Percentiles rank a stretch among this genome's conserved stretches.
These are phyloP conservation scores for Pentamera pediparva DNA, from an alignment of 53 echinoderm and acorn worm genomes.

Conservation along the genomic window DNA sequence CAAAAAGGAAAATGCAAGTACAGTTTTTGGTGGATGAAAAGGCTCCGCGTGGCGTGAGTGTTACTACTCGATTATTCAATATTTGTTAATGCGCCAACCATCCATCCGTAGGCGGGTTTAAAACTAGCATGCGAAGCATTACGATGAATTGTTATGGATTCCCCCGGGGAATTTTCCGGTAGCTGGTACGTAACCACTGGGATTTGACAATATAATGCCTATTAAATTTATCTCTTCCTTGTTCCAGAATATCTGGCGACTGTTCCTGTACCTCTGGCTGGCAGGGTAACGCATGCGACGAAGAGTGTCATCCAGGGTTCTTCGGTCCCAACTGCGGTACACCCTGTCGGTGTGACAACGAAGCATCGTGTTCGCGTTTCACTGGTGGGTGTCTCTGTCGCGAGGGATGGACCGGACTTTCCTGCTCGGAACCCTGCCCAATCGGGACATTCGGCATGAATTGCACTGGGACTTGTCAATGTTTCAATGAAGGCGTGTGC, in stretches of 20 bases:
- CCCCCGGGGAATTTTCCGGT: too few relatives aligned
- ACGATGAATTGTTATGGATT: too few relatives aligned
- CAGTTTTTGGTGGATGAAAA: too few relatives aligned
- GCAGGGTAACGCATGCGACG: conserved; percentile 51
- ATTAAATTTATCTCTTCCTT: too few relatives aligned
- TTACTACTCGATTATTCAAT: too few relatives aligned
- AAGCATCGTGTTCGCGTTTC: conserved; percentile 55
- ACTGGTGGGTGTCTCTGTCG: conserved; percentile 68
- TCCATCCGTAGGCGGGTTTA: too few relatives aligned
- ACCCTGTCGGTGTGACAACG: conserved; percentile 60
- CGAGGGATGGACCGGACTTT: conserved; percentile 66
- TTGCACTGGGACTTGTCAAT: conserved; percentile 52
- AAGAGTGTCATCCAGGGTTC: conserved; percentile 44
- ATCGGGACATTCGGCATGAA: conserved; percentile 54
- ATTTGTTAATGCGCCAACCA: too few relatives aligned
- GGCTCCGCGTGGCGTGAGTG: too few relatives aligned
- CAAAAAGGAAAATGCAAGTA: too few relatives aligned
- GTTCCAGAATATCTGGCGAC: conserved; percentile 32
- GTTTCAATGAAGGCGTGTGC: conserved; percentile 53
- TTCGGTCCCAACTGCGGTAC: conserved; percentile 59
- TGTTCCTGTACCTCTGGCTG: conserved; percentile 67
- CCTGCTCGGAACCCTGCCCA: conserved; percentile 50
- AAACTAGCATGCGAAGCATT: too few relatives aligned
- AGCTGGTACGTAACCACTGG: too few relatives aligned
- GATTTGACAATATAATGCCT: too few relatives aligned